phyloP scores from a whole-genome alignment of 1,140 invertebrate species.

The Heliothis subflexa region DNA sequence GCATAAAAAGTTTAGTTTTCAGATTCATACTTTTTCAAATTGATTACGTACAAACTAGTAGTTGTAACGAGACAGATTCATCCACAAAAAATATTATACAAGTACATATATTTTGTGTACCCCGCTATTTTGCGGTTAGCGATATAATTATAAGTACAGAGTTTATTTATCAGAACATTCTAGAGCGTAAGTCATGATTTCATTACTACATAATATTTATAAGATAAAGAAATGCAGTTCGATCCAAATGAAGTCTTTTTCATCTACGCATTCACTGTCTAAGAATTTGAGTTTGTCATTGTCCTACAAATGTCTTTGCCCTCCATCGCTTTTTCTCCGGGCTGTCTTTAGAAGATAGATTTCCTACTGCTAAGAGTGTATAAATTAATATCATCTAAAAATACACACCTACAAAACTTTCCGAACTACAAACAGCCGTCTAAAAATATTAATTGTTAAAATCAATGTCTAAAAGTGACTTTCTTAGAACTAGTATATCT shows the following conservation, averaged over 20 bases:
- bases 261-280: slow-evolving; percentile 13
- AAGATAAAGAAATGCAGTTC: slow-evolving; percentile 4
- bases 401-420: slow-evolving; percentile 60
- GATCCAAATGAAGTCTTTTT: background rate
- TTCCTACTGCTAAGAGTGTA: slow-evolving; percentile 41
- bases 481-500: slow-evolving; percentile 34
- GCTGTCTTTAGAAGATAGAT: slow-evolving; percentile 10
- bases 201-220: background rate
- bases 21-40: no score
- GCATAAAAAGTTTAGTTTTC: no score
- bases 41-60: no score
- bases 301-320: background rate
- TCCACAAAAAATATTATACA: no score
- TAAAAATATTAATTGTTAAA: slow-evolving; percentile 73
- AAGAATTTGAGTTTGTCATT: background rate
- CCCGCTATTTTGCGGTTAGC: background rate
- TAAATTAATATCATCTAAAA: slow-evolving; percentile 57
- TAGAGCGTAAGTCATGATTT: background rate
- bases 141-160: background rate
- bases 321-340: no score
- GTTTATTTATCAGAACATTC: background rate
- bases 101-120: no score
- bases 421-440: slow-evolving; percentile 71
- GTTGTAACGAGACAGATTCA: no score
- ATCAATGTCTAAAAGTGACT: slow-evolving; percentile 60